Base-by-base conservation (phyloP, 2,888 invertebrate species). In the Eremobia ochroleuca region DNA sequence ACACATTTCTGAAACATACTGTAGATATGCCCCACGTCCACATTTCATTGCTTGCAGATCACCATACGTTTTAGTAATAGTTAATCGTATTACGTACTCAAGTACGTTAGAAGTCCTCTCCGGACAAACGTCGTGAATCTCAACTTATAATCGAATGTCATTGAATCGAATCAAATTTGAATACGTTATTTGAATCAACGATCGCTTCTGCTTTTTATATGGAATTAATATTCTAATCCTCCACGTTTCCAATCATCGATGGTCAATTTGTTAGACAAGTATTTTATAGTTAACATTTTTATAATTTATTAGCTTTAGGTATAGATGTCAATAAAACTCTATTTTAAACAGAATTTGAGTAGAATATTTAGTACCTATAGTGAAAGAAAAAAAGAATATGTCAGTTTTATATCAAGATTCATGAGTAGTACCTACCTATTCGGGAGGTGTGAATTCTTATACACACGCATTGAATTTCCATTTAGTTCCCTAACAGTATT, bases 81-180 rank as follows among this genome's bases (percentile, higher is more conserved):
- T 21, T 46, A 62, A 70, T 61, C 34, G 31, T 34, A 59, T 40
- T 28, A 49, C 21, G 8, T 46, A 62, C 15, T 46, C n/a, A 68
- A 18, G 37, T 34, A 46, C 13, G 13, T 2, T n/a, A 49, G 21
- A 58, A 81, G 25, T 66, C n/a, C 28, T 55, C 3, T 25, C 37
- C n/a, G 28, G 15, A 43, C 64, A 46, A 73, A 59, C 34, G 46
- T 61, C 58, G 34, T n/a, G 52, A 55, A 68, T 76, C 34, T 49
- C 13, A 71, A 74, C 59, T 85, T 85, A 43, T 62, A 76, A 83
- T 75, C 72, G 18, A 84, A 84, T 80, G 58, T 58, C 21, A 72
- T 64, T 68, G 37, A 82, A 69, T 52, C 34, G 43, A 13, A 77
- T 77, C 9, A 82, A 77, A 62, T 81, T 72, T 77, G 62, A 71